Base-by-base conservation (phyloP, 2,113 vertebrate genomes). In the Vulpes lagopus region DNA sequence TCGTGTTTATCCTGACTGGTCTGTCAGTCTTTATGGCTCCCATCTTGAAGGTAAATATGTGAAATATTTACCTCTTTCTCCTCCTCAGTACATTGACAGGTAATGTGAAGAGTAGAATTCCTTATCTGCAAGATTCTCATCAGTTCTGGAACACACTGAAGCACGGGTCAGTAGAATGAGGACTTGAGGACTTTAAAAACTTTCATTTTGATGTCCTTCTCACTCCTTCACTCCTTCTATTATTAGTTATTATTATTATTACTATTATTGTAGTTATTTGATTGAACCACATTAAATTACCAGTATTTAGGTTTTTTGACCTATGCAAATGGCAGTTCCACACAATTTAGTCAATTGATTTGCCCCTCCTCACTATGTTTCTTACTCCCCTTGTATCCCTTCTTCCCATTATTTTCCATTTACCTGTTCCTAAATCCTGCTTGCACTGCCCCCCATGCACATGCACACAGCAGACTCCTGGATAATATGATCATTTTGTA, bases 21-120 rank as follows among this genome's bases (percentile, higher is more conserved):
- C 98, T 99, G 22, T 99, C 99, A 22, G 99, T 99, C 73, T 99
- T 99, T n/a, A 99, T 99, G 99, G 99, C 99, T 98, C 99, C 99
- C n/a, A 99, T 99, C 98, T 98, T 99, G 60, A 99, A 99, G 99
- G 99, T 99, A 99, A 98, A 88, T 69, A 51, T 55, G 0, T 59
- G 30, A 3, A 69, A 71, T 80, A 25, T 15, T 87, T 16, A 0
- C 32, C 12, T 64, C 82, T 89, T 49, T 65, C 59, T 80, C 14
- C 23, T 93, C 27, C 88, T 88, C 55, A 17, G 62, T 14, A 76
- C 19, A 43, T 15, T 49, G 0, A 53, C 53, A 30, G 0, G 23
- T 81, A 76, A 65, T 12, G 15, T 74, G 60, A 57, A 92, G 60
- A 89, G 11, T 51, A 81, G 57, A 80, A 73, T 83, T 91, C 30